phyloP scores from a whole-genome alignment of 2,113 vertebrate genomes.

The Empidonax alnorum region DNA sequence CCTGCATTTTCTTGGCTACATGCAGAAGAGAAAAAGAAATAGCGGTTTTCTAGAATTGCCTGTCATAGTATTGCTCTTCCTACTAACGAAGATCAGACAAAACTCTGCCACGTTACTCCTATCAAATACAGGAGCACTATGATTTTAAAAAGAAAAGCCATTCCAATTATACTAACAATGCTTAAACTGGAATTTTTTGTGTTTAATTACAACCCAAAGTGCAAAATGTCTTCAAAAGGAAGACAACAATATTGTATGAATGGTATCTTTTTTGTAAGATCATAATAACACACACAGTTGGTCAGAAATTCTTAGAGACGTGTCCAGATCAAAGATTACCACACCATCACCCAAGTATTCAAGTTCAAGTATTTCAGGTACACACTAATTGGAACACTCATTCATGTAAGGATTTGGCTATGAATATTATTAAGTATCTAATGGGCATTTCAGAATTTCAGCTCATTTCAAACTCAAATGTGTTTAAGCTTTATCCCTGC shows the following conservation, averaged over 20 bases:
- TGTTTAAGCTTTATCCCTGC: background rate
- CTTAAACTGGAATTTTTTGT: background rate
- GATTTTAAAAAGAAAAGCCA: background rate
- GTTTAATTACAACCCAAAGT: background rate
- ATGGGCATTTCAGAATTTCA: background rate
- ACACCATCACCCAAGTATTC: background rate
- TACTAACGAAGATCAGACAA: background rate
- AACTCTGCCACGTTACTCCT: background rate
- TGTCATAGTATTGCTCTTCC: background rate
- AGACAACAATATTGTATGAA: background rate
- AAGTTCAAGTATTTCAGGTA: background rate
- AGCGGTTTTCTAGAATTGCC: background rate
- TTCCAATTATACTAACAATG: background rate
- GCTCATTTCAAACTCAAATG: background rate
- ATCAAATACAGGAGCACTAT: background rate
- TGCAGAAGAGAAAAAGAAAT: background rate
- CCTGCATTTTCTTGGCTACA: background rate
- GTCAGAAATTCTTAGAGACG: background rate
- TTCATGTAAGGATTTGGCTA: background rate
- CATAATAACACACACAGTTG: background rate
- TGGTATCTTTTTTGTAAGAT: background rate
- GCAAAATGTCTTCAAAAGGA: background rate
- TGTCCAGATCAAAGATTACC: rapidly evolving
- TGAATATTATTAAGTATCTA: background rate
- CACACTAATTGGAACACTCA: background rate